Evolutionary conservation across 1,140 invertebrate genomes (phyloP), one percentile per base, ranked within the genome.

Genomic region (Protaetia brevitarsis): DNA sequence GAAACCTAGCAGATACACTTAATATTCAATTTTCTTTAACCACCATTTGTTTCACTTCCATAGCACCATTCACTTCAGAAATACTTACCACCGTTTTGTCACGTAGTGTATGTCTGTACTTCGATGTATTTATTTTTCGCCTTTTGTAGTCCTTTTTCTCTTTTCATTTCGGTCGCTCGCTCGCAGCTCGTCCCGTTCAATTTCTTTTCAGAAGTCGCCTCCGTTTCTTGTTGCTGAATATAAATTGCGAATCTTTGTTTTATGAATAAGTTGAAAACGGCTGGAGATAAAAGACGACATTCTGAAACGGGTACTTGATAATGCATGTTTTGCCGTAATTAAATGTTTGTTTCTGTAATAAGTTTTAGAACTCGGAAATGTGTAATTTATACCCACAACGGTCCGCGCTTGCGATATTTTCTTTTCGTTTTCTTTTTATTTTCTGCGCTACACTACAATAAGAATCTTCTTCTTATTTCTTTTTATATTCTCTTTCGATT

Each of bases 241-340:
- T 51, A 51, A 51, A 51, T 51, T 51, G 41, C 41, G 41, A 51
- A 26, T 51, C 41, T 51, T 51, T 51, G 41, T 51, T 51, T 51
- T 51, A 51, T 51, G 41, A 51, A 51, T 51, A 51, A 51, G 41
- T 51, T 51, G 41, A 51, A 51, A 51, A 51, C 41, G 41, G 41
- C 41, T 51, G 41, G 41, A 51, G 41, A 51, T 51, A 51, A 51
- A 51, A 51, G 41, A 51, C 41, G 41, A 51, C 41, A 51, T 51
- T 51, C 41, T 51, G 41, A 51, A 51, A 19, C 41, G 41, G 41
- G 21, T 51, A 51, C 41, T 51, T 51, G 41, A 51, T 51, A 51
- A 51, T 51, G 41, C 41, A 51, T 51, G 41, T 51, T 51, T 51
- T 51, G 41, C 41, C 41, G 41, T 51, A 51, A 51, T 51, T 23